Evolutionary conservation across 37 sponge, comb jelly and placozoan genomes (phyloP), one percentile per base, ranked within the genome.

Genomic region (Hexactinellida sp.): DNA sequence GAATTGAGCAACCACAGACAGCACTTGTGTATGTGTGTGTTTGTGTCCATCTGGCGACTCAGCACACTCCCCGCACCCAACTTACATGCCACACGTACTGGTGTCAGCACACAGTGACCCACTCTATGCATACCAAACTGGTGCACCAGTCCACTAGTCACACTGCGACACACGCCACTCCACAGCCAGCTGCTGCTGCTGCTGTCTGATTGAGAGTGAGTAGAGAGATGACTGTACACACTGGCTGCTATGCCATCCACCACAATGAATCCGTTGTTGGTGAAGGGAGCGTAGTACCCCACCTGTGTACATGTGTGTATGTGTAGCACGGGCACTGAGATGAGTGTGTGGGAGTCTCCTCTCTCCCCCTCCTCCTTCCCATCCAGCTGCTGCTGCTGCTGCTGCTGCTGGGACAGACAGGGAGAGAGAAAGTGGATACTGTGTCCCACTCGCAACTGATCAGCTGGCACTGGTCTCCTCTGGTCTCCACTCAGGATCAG

Each of bases 401-500:
- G 47, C 76, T 25, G 76, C 13, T 25, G 76, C 76, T 25, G 76
- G 3, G 34, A 23, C 34, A 63, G 25, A 28, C 5, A 10, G 13
- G 76, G 76, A 63, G 76, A 63, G 1, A 63, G 76, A 1, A 63
- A 63, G 30, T 63, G 76, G 76, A 63, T 63, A 63, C 19, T 63
- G 30, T 63, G 19, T 63, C 34, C 76, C 76, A 63, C 76, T 63
- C 28, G 28, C 76, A 63, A 23, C 5, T 63, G 76, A 63, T n/a
- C 32, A 63, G 76, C 76, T 63, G 76, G 32, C 34, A 63, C 76
- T 63, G 76, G 76, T 63, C 76, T 63, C 76, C 34, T 63, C 76
- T 63, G 25, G 28, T 63, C 76, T 63, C 76, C 76, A 63, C 76
- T 63, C 30, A 63, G 34, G 76, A 63, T 63, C 19, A 63, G 76